These are phyloP conservation scores for Gallinago paraguaiae DNA, from an alignment of 2,113 vertebrate species.

Conservation along the genomic window DNA sequence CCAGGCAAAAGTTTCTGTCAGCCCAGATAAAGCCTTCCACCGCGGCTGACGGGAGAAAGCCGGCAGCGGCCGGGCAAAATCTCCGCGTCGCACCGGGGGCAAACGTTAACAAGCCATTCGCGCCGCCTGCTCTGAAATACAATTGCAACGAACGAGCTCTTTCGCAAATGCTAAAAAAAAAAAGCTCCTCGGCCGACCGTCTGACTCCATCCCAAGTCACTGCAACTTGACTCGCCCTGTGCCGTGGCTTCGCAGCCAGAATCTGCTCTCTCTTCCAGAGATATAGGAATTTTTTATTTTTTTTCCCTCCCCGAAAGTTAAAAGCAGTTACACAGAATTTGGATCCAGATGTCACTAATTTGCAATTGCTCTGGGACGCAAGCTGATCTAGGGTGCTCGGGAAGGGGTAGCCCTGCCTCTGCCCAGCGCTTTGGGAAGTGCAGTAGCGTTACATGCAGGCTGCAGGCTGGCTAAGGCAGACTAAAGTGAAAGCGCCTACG, in stretches of 20 bases:
- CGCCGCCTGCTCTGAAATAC: not conserved
- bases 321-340: not conserved
- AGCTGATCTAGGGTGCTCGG: not conserved
- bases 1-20: not conserved
- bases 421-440: not conserved
- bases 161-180: not conserved
- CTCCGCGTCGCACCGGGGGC: not conserved
- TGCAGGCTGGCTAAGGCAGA: not conserved
- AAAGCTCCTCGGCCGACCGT: not conserved
- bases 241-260: not conserved
- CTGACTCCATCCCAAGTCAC: not conserved
- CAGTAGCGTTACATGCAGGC: not conserved
- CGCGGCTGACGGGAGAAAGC: not conserved
- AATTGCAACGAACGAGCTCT: not conserved
- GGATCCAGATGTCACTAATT: constrained; percentile 53
- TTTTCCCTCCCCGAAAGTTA: not conserved
- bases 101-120: not conserved
- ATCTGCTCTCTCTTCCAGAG: not conserved
- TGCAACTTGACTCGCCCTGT: not conserved
- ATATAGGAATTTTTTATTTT: not conserved
- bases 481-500: constrained; percentile 23
- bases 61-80: not conserved
- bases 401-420: not conserved
- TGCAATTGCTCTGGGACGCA: constrained; percentile 4
- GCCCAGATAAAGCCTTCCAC: not conserved